These are phyloP conservation scores for Cisticola juncidis DNA, from an alignment of 2,113 vertebrate genomes.

Conservation along the genomic window DNA sequence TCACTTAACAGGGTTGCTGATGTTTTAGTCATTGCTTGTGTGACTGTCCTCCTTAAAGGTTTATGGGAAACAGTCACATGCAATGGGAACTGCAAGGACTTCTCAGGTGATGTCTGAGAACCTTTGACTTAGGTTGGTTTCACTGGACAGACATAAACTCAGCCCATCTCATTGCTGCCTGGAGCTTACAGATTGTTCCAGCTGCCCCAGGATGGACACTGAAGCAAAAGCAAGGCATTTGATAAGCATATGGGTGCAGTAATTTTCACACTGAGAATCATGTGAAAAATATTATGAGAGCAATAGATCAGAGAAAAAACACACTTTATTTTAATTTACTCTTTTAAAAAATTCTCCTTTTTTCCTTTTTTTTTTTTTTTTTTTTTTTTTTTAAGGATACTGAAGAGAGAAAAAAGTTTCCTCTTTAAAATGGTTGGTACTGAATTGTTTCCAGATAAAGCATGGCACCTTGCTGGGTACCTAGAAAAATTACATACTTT, in stretches of 20 bases:
- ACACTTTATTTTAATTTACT: background rate
- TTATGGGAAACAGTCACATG: background rate
- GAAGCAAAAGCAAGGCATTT: background rate
- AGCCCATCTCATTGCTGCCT: background rate
- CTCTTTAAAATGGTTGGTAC: background rate
- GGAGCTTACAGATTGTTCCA: background rate
- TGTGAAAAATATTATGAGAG: background rate
- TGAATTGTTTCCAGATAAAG: background rate
- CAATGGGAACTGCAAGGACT: background rate
- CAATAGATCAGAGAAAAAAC: background rate
- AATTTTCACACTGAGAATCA: background rate
- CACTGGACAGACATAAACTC: background rate
- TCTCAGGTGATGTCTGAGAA: background rate
- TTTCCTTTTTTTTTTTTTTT: background rate
- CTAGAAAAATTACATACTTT: background rate
- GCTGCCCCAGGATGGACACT: background rate
- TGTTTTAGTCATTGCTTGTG: background rate
- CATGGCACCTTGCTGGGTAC: background rate
- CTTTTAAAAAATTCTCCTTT: background rate
- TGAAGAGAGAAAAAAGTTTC: background rate
- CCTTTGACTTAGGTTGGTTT: background rate
- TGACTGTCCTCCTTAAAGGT: background rate
- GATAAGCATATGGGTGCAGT: background rate
- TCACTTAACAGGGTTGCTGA: background rate
- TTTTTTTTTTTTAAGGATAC: accelerated